These are phyloP conservation scores for Danio kyathit DNA, from an alignment of 2,797 vertebrate species.

Conservation along the genomic window DNA sequence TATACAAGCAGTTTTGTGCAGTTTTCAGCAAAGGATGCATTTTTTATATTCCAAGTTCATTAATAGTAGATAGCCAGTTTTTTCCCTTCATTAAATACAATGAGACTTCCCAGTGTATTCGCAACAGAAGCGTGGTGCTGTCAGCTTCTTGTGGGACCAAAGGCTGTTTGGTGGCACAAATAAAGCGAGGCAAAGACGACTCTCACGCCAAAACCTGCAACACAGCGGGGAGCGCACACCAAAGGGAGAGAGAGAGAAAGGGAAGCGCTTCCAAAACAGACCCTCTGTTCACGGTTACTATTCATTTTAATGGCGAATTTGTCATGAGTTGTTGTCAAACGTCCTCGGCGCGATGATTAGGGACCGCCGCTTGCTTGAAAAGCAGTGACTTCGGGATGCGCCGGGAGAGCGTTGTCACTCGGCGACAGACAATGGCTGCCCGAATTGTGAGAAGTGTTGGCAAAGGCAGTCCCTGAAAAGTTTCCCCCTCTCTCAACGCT, in stretches of 20 bases:
- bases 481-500: slow-evolving; percentile 72
- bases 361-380: slow-evolving; percentile 80
- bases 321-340: slow-evolving; percentile 78
- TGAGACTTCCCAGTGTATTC: slow-evolving; percentile 76
- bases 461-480: slow-evolving; percentile 75
- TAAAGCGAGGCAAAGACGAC: slow-evolving; percentile 69
- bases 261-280: slow-evolving; percentile 72
- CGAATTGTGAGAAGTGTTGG: slow-evolving; percentile 82
- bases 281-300: slow-evolving; percentile 69
- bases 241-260: slow-evolving; percentile 44
- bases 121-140: slow-evolving; percentile 75
- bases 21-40: slow-evolving; percentile 78
- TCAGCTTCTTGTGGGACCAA: slow-evolving; percentile 79
- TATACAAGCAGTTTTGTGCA: slow-evolving; percentile 79
- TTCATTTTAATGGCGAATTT: slow-evolving; percentile 87
- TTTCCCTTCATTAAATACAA: slow-evolving; percentile 85
- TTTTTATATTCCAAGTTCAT: slow-evolving; percentile 81
- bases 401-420: slow-evolving; percentile 78
- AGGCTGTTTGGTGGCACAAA: slow-evolving; percentile 76
- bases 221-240: slow-evolving; percentile 44
- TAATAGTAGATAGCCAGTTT: slow-evolving; percentile 84
- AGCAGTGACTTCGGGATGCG: slow-evolving; percentile 80
- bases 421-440: slow-evolving; percentile 83
- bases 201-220: slow-evolving; percentile 56
- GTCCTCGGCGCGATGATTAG: slow-evolving; percentile 81